phyloP scores from a whole-genome alignment of 2,113 vertebrate species.

The Podiceps cristatus region DNA sequence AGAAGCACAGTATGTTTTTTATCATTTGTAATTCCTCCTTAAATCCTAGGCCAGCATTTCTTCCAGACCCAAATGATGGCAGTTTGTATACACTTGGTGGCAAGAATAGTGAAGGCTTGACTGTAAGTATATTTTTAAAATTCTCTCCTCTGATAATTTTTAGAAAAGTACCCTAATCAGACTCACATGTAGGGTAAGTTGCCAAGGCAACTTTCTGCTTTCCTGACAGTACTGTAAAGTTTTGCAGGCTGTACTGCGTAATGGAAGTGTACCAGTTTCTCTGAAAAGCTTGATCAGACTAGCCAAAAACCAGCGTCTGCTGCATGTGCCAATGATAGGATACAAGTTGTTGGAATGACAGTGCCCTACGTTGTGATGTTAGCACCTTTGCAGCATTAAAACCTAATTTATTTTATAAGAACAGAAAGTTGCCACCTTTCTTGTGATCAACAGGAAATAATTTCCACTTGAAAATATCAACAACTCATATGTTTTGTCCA shows the following conservation, averaged over 20 bases:
- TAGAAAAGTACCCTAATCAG: background rate
- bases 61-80: slow-evolving; percentile 96
- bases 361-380: background rate
- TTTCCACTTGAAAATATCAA: background rate
- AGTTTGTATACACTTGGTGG: slow-evolving; percentile 94
- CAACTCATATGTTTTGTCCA: fast-evolving
- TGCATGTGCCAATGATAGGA: background rate
- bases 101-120: slow-evolving; percentile 94
- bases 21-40: slow-evolving; percentile 5
- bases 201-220: background rate
- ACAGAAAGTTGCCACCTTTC: background rate
- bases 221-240: background rate
- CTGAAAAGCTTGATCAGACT: background rate
- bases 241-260: background rate
- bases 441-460: background rate
- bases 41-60: slow-evolving; percentile 89
- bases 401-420: background rate
- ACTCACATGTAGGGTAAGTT: fast-evolving
- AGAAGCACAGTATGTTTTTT: background rate
- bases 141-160: background rate
- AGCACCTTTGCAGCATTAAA: background rate
- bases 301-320: background rate
- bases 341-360: background rate
- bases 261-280: background rate
- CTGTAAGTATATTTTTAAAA: slow-evolving; percentile 80